Evolutionary conservation across 2,888 invertebrate species (phyloP).

Genomic region (Nowickia ferox): DNA sequence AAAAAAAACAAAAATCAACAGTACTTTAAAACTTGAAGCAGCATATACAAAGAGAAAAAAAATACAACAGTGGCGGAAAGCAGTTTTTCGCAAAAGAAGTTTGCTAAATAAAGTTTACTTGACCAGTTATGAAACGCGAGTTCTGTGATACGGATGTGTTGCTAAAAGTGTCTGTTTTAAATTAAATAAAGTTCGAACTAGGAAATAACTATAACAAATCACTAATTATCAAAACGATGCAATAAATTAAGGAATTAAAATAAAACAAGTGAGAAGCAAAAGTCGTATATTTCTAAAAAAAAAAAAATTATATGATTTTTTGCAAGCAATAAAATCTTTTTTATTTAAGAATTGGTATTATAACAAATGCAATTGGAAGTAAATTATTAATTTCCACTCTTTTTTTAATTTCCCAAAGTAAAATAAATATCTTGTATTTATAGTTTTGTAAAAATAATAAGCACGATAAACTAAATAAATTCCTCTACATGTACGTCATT

Average conservation of each 20-base stretch:
- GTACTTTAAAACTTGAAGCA: slow-evolving; percentile 16
- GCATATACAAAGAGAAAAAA: neutral
- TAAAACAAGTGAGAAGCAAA: neutral
- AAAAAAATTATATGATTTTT: neutral
- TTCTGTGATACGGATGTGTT: slow-evolving; percentile 62
- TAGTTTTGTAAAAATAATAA: neutral
- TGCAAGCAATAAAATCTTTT: neutral
- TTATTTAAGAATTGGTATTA: too few species aligned
- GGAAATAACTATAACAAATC: slow-evolving; percentile 9
- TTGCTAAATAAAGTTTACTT: slow-evolving; percentile 32
- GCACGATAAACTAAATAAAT: slow-evolving; percentile 18
- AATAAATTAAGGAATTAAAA: neutral
- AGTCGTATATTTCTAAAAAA: neutral
- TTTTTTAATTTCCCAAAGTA: slow-evolving; percentile 13
- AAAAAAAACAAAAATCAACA: slow-evolving; percentile 8
- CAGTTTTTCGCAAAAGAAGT: slow-evolving; percentile 10
- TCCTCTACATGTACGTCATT: neutral
- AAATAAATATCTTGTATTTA: neutral
- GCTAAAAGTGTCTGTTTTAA: slow-evolving; percentile 1
- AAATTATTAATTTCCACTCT: too few species aligned
- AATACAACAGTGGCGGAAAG: neutral
- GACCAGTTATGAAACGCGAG: slow-evolving; percentile 66
- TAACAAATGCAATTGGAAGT: too few species aligned
- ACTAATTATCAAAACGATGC: slow-evolving; percentile 4
- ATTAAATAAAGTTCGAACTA: slow-evolving; percentile 19